Evolutionary conservation across 2,113 vertebrate genomes (phyloP).

Genomic region (Cebus imitator): DNA sequence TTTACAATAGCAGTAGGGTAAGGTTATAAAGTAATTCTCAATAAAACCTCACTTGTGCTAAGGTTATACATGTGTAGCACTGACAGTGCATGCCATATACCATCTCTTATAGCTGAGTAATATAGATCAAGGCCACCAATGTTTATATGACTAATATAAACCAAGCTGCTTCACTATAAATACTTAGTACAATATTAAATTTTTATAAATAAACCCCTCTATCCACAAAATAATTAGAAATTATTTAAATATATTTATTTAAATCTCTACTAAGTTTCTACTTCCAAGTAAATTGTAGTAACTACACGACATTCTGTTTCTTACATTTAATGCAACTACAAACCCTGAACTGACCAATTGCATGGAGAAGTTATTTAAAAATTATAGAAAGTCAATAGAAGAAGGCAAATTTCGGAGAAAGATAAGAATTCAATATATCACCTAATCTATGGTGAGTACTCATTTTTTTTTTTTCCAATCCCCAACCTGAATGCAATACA

Average conservation of each 20-base stretch:
- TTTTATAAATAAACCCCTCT: background rate
- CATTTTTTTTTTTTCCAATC: background rate
- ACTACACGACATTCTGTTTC: background rate
- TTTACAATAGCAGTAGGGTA: background rate
- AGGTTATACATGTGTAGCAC: background rate
- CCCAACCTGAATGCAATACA: background rate
- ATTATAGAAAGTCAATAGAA: background rate
- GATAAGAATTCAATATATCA: background rate
- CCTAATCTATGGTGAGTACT: too few relatives aligned
- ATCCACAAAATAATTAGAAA: background rate
- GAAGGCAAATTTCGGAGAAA: background rate
- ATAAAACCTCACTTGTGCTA: background rate
- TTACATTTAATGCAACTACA: background rate
- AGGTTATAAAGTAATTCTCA: background rate
- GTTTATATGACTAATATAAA: background rate
- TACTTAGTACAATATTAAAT: background rate
- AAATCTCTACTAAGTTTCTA: background rate
- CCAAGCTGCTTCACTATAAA: background rate
- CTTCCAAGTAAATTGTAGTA: background rate
- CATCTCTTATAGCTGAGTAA: background rate
- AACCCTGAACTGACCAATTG: background rate
- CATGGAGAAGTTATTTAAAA: background rate
- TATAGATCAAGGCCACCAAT: background rate
- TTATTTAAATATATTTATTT: background rate
- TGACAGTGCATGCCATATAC: background rate